Conservation (phyloP, 2,888 invertebrate genomes). For the Dastarcus helophoroides region DNA sequence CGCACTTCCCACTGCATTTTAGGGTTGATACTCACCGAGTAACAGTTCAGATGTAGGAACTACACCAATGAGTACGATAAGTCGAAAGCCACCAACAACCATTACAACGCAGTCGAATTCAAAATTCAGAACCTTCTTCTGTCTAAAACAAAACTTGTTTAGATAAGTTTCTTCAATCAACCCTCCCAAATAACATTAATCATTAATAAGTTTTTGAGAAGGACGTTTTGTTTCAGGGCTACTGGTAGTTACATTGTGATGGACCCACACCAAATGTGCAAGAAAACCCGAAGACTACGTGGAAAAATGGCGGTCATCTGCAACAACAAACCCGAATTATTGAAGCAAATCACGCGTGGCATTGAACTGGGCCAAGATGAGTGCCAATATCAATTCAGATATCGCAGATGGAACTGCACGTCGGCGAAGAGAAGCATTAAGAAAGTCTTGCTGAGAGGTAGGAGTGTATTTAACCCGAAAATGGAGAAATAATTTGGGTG, state of each 20-base stretch:
- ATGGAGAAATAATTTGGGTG: too few species aligned
- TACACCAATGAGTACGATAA: too few species aligned
- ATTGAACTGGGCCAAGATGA: slow-evolving; percentile 73
- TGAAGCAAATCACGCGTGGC: slow-evolving; percentile 75
- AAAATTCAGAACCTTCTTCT: too few species aligned
- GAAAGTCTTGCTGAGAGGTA: slow-evolving; percentile 79
- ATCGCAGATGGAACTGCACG: slow-evolving; percentile 83
- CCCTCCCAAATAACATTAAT: too few species aligned
- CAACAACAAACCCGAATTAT: slow-evolving; percentile 67
- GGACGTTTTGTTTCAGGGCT: slow-evolving; percentile 51
- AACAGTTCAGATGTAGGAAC: too few species aligned
- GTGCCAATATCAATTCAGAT: slow-evolving; percentile 79
- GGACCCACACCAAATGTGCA: slow-evolving; percentile 82
- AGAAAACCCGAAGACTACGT: slow-evolving; percentile 66
- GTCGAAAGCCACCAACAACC: too few species aligned
- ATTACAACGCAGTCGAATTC: too few species aligned
- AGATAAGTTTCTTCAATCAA: too few species aligned
- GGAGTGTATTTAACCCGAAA: slow-evolving; percentile 24
- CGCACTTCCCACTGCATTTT: too few species aligned
- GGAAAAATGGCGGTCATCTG: slow-evolving; percentile 75
- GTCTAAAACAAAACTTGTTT: too few species aligned
- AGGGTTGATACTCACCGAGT: too few species aligned
- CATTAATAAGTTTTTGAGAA: background rate
- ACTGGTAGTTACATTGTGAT: slow-evolving; percentile 73
- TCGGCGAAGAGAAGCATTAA: slow-evolving; percentile 67